phyloP scores from a whole-genome alignment of 2,113 vertebrate species.

The Syrmaticus mikado region DNA sequence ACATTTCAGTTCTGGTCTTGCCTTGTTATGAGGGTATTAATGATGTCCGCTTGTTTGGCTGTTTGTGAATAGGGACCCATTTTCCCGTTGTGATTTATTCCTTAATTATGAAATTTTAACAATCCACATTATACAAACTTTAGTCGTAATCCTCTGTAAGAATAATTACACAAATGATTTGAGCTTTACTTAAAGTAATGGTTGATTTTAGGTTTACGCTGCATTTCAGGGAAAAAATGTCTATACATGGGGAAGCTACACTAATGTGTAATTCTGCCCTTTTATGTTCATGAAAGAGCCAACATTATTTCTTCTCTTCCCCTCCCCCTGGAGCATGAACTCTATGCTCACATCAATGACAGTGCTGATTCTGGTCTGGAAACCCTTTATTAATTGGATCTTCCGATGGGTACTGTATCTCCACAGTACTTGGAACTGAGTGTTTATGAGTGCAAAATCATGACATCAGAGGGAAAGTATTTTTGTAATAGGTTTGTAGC shows the following conservation, averaged over 20 bases:
- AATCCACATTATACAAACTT: background rate
- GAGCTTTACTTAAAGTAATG: constrained; percentile 7
- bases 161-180: background rate
- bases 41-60: background rate
- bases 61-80: background rate
- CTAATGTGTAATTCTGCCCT: constrained; percentile 68
- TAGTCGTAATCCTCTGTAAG: background rate
- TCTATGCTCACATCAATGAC: background rate
- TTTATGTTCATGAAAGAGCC: constrained; percentile 68
- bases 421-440: background rate
- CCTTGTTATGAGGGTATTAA: background rate
- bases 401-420: background rate
- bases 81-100: constrained; percentile 31
- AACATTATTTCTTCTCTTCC: constrained; percentile 57
- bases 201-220: constrained; percentile 21
- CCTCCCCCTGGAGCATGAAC: constrained; percentile 43
- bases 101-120: constrained; percentile 42
- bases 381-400: background rate
- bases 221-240: constrained; percentile 35
- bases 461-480: constrained; percentile 1
- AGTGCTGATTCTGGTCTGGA: constrained; percentile 40
- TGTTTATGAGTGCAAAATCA: background rate
- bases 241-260: constrained; percentile 57
- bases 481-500: constrained; percentile 3
- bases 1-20: constrained; percentile 16